Conservation (phyloP, 2,888 invertebrate genomes). For the Magallana nippona region DNA sequence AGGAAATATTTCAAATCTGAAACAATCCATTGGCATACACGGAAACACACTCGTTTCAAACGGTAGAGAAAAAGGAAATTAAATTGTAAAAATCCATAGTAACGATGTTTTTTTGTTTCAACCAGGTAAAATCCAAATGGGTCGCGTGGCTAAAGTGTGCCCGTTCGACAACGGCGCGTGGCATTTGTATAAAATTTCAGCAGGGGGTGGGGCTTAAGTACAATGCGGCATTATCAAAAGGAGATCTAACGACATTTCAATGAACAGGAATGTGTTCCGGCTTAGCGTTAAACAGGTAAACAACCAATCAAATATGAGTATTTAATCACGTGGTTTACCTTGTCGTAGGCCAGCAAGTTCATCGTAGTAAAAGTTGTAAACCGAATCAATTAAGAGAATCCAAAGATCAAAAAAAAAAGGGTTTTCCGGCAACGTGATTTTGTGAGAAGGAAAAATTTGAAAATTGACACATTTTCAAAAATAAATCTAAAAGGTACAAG, state of each 20-base stretch:
- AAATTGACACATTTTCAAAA: no score
- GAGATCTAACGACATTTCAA: slow-evolving; percentile 55
- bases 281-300: slow-evolving; percentile 47
- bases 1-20: neutral
- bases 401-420: no score
- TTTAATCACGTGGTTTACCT: neutral
- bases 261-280: slow-evolving; percentile 63
- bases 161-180: slow-evolving; percentile 52
- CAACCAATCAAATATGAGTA: slow-evolving; percentile 50
- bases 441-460: no score
- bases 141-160: slow-evolving; percentile 61
- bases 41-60: neutral
- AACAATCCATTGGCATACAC: neutral
- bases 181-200: slow-evolving; percentile 59
- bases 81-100: neutral
- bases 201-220: slow-evolving; percentile 55
- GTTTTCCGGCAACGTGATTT: no score
- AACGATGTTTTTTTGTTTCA: slow-evolving; percentile 18
- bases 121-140: slow-evolving; percentile 37
- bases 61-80: neutral
- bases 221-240: slow-evolving; percentile 55
- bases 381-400: no score
- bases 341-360: slow-evolving; percentile 3
- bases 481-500: no score
- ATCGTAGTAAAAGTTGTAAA: slow-evolving; percentile 40